Base-by-base conservation (phyloP, 2,797 vertebrate species). In the Etheostoma perlongum region DNA sequence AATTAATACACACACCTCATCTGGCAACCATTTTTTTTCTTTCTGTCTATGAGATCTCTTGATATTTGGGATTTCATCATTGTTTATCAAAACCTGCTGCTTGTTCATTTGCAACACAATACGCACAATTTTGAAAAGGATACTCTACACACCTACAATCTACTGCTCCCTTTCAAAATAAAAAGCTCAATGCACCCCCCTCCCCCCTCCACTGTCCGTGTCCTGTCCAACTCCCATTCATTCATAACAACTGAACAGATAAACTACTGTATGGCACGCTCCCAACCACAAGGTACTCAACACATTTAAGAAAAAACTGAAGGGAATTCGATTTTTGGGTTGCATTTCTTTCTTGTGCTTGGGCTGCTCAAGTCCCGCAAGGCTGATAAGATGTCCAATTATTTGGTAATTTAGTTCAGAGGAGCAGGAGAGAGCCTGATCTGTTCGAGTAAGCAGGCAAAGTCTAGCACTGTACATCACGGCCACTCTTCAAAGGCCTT, bases 351-450 rank as follows among this genome's bases (percentile, higher is more conserved):
- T 83, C 83, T 86, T 88, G 83, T 90, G 80, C 88, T 78, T 63
- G 79, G 83, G 87, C 76, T 83, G 83, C 76, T 80, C 77, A 33
- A 42, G 68, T 89, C 90, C 91, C 85, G 86, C 87, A 88, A 90
- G 91, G 88, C 87, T 90, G 83, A 88, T 87, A 90, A 91, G 91
- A 90, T 81, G 89, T 95, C 90, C 90, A 88, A 91, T 92, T 91
- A 93, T 93, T 91, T 92, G 90, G 86, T 91, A 71, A 87, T 86
- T 93, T 91, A 86, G 79, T 93, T 92, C 84, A 86, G 80, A 89
- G 68, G 87, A 91, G 85, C 85, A 82, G 83, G 55, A 89, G 81
- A 78, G 72, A 82, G 88, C 88, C 89, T 74, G 61, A 83, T 88
- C 74, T 90, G 84, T 87, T 86, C 61, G 54, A 74, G 81, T 75